phyloP scores from a whole-genome alignment of 2,797 vertebrate species.

The Glyptemys insculpta region DNA sequence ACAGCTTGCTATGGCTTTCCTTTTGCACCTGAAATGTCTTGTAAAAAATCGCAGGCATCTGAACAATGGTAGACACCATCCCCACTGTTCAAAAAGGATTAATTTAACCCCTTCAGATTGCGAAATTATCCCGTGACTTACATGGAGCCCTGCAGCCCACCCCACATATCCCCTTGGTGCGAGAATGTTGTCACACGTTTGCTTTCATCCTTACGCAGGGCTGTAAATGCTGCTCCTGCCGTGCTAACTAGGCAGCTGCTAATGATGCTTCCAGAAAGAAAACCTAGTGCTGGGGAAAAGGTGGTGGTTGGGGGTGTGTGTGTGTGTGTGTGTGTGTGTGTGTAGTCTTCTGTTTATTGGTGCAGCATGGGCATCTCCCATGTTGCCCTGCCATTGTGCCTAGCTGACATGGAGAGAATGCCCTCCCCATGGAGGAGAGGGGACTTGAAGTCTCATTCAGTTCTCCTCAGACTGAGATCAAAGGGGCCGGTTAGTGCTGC shows the following conservation, averaged over 20 bases:
- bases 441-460: background rate
- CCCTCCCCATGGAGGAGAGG: background rate
- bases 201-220: background rate
- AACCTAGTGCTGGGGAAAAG: background rate
- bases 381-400: background rate
- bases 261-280: background rate
- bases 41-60: background rate
- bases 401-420: background rate
- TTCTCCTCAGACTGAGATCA: background rate
- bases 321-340: background rate
- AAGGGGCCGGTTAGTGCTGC: background rate
- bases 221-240: too few relatives aligned
- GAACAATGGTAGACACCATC: background rate
- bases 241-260: background rate
- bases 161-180: background rate
- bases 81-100: background rate
- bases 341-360: background rate
- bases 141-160: background rate
- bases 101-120: background rate
- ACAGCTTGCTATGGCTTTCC: background rate
- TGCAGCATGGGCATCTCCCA: background rate
- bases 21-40: background rate
- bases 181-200: background rate
- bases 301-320: background rate
- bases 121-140: background rate